phyloP scores from a whole-genome alignment of 2,797 vertebrate species.

The Liparis tanakae region DNA sequence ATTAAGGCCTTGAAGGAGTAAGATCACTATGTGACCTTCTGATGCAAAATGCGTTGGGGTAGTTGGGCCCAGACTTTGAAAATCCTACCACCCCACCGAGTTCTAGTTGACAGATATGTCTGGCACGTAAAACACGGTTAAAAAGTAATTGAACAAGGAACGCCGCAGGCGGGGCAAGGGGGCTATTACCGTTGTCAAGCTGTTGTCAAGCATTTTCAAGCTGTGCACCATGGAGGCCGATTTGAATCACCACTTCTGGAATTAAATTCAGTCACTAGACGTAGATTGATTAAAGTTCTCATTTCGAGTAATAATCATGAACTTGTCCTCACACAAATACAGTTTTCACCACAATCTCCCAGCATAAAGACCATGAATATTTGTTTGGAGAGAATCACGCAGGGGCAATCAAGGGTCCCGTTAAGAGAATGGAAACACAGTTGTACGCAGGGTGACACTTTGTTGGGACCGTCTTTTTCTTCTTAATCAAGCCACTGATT shows the following conservation, averaged over 20 bases:
- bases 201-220: background rate
- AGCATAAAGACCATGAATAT: constrained; percentile 19
- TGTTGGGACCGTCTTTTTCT: constrained; percentile 19
- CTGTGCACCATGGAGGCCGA: background rate
- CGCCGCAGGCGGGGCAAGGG: no score
- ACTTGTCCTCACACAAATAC: constrained; percentile 21
- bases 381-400: constrained; percentile 20
- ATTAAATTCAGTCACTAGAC: constrained; percentile 6
- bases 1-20: constrained; percentile 25
- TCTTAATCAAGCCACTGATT: constrained; percentile 40
- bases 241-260: constrained; percentile 13
- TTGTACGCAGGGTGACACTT: background rate
- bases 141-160: background rate
- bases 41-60: constrained; percentile 11
- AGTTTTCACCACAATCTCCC: constrained; percentile 13
- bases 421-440: constrained; percentile 14
- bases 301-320: constrained; percentile 15
- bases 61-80: background rate
- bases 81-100: background rate
- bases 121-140: background rate
- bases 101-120: background rate
- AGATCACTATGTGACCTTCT: constrained; percentile 18
- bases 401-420: constrained; percentile 31
- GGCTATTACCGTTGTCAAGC: no score
- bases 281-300: constrained; percentile 5